phyloP scores from a whole-genome alignment of 2,888 invertebrate genomes.

The Cheilosia pagana region DNA sequence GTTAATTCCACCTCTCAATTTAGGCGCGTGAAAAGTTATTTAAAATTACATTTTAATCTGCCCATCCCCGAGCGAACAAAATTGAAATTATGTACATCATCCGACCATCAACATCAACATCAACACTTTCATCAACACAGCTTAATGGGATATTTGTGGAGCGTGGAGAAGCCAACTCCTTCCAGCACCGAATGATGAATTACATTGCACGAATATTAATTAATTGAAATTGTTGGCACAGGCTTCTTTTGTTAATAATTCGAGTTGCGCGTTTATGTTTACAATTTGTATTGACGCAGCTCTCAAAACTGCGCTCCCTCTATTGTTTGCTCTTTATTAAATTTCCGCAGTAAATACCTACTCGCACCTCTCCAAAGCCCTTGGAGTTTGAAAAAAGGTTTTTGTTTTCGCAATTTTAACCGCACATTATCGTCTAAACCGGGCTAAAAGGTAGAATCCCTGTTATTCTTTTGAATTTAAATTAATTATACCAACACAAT shows the following conservation, averaged over 20 bases:
- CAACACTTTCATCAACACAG: conserved; percentile 19
- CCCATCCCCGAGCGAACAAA: not conserved
- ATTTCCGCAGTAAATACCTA: not conserved
- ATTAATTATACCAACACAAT: conserved; percentile 24
- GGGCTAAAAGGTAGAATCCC: not conserved
- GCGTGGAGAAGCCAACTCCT: conserved; percentile 1
- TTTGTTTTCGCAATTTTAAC: not conserved
- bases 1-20: not conserved
- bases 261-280: not conserved
- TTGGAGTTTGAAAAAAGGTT: not conserved
- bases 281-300: conserved; percentile 4
- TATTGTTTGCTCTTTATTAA: not conserved
- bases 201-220: conserved; percentile 54
- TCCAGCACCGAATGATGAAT: conserved; percentile 10
- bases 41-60: not conserved
- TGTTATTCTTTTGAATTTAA: conserved; percentile 8
- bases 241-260: conserved; percentile 16
- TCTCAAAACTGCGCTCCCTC: not conserved
- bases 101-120: not conserved
- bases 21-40: not conserved
- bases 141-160: conserved; percentile 1
- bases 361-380: not conserved
- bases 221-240: conserved; percentile 18
- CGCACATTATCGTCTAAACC: not conserved
- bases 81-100: not conserved